These are phyloP conservation scores for Watsonalla cultraria DNA, from an alignment of 2,888 invertebrate species.

Conservation along the genomic window DNA sequence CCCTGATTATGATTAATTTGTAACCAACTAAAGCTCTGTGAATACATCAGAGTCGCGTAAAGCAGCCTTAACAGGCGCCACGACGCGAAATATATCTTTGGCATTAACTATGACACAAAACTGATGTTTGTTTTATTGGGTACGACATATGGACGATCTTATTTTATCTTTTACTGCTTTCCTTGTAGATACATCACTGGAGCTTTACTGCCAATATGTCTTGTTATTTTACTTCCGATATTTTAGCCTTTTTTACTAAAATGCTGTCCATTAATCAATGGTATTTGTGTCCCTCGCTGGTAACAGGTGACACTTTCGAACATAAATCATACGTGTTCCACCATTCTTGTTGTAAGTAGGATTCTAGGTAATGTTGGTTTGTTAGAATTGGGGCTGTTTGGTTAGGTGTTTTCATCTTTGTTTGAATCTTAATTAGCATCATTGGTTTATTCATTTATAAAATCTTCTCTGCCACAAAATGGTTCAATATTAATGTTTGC, in stretches of 20 bases:
- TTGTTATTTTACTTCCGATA: background rate
- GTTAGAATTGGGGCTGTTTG: too few relatives aligned
- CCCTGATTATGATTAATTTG: too few relatives aligned
- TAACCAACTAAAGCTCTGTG: too few relatives aligned
- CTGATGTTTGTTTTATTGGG: background rate
- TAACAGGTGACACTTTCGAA: background rate
- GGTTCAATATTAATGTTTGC: too few relatives aligned
- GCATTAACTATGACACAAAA: background rate
- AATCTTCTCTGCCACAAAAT: too few relatives aligned
- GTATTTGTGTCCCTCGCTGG: background rate
- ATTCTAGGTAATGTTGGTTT: background rate
- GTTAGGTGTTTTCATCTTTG: too few relatives aligned
- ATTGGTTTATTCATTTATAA: too few relatives aligned
- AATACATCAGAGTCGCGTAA: too few relatives aligned
- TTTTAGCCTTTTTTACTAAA: background rate
- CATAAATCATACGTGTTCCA: background rate
- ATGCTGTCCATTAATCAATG: background rate
- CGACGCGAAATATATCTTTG: background rate
- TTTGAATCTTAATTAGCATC: too few relatives aligned
- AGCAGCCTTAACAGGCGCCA: background rate
- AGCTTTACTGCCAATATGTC: background rate
- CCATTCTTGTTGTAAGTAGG: background rate
- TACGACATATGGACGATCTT: background rate
- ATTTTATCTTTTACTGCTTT: slow-evolving; percentile 1
- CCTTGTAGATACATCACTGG: background rate